These are phyloP conservation scores for Dinothrombium tinctorium DNA, from an alignment of 1,140 invertebrate genomes.

Conservation along the genomic window DNA sequence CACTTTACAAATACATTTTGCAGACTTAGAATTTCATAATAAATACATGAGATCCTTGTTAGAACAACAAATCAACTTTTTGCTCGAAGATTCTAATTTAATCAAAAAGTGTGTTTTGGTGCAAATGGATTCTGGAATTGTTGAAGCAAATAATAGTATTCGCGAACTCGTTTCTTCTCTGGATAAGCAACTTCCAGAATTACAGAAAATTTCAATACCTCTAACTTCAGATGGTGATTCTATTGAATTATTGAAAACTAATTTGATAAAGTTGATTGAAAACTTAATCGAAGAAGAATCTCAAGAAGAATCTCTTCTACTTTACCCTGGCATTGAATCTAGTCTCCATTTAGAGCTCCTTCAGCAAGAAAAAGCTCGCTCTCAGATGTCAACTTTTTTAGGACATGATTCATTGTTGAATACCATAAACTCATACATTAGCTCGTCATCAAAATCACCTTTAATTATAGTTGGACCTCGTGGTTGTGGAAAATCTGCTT, in stretches of 20 bases:
- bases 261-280: conserved; percentile 27
- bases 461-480: conserved; percentile 72
- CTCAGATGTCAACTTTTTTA: conserved; percentile 19
- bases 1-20: background rate
- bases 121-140: too few species aligned
- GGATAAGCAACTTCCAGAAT: too few species aligned
- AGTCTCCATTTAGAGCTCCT: conserved; percentile 34
- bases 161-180: too few species aligned
- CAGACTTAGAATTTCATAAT: background rate
- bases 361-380: conserved; percentile 20
- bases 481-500: conserved; percentile 71
- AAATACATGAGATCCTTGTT: background rate
- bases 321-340: conserved; percentile 21
- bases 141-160: too few species aligned
- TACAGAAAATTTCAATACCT: too few species aligned
- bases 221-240: background rate
- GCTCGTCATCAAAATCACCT: conserved; percentile 37
- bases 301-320: conserved; percentile 12
- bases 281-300: conserved; percentile 31
- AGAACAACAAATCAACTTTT: background rate
- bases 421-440: conserved; percentile 26
- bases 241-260: conserved; percentile 5
- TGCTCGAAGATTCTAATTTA: background rate
- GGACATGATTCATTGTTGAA: conserved; percentile 19
- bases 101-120: background rate